Base-by-base conservation (phyloP, 2,113 vertebrate genomes). In the Archocentrus centrarchus region DNA sequence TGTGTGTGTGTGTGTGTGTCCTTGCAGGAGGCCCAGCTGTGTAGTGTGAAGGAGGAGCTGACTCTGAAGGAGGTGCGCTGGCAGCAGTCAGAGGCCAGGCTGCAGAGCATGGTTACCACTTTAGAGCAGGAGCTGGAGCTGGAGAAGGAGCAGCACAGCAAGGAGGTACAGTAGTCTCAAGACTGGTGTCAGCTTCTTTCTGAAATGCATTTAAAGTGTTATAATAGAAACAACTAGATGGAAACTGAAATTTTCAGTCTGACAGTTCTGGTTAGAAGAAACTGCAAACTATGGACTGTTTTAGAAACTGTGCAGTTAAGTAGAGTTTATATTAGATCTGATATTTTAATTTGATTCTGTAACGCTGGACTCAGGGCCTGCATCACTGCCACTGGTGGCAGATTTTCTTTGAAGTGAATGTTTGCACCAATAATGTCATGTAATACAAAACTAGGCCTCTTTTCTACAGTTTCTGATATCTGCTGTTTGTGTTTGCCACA, bases 61-160 rank as follows among this genome's bases (percentile, higher is more conserved):
- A 92, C 90, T 4, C 93, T 91, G 82, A 95, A 95, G 88, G 95
- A 97, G 93, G 94, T 93, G 2, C 91, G 58, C 76, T 96, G 95
- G 93, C 88, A 90, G 64, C 95, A 97, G 83, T 70, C 92, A 20
- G 93, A 97, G 92, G 90, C 93, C 84, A 90, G 81, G 84, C 94
- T 96, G 90, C 92, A 95, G 88, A 85, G 83, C 75, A 92, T 89
- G 9, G 85, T 97, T 64, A 81, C 93, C 30, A 91, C 93, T 75
- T 88, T 97, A 32, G 96, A 95, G 88, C 82, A 90, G 88, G 94
- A 97, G 90, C 83, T 95, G 84, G 93, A 95, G 81, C 57, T 86
- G 90, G 93, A 95, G 86, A 92, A 80, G 79, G 93, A 93, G 62
- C 93, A 93, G 79, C 94, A 96, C 86, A 89, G 88, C 80, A 88